Percentiles rank a stretch among this genome's conserved stretches.
Evolutionary conservation across 1,140 invertebrate species (phyloP).

Genomic region (Proctacanthus coquilletti): DNA sequence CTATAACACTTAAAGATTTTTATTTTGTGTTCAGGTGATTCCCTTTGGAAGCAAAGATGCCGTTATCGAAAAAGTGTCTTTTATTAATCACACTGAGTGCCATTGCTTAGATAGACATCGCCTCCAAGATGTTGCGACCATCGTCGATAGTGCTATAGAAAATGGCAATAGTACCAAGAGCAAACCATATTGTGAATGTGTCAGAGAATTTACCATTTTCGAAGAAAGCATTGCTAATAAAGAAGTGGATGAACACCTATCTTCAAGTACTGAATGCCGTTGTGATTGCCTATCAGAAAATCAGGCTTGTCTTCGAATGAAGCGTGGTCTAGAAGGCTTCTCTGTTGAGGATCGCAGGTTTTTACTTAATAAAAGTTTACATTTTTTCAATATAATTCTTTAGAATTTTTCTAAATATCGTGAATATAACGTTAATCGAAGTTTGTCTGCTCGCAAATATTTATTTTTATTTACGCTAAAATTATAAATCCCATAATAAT

Average conservation of each 20-base stretch:
- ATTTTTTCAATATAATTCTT: too few species aligned
- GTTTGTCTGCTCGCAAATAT: too few species aligned
- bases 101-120: background rate
- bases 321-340: background rate
- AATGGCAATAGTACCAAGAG: background rate
- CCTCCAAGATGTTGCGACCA: background rate
- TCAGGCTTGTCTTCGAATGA: background rate
- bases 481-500: too few species aligned
- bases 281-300: background rate
- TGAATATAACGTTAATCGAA: too few species aligned
- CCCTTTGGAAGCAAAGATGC: background rate
- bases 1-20: conserved; percentile 28
- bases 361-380: too few species aligned
- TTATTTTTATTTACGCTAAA: too few species aligned
- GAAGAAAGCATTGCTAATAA: background rate
- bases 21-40: background rate
- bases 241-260: background rate
- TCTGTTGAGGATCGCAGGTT: background rate
- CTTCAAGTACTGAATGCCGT: background rate
- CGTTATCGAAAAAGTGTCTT: background rate
- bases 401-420: too few species aligned
- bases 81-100: background rate
- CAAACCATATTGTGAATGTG: background rate
- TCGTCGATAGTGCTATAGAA: background rate
- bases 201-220: background rate